Evolutionary conservation across 2,888 invertebrate genomes (phyloP).

Genomic region (Phalangium opilio): DNA sequence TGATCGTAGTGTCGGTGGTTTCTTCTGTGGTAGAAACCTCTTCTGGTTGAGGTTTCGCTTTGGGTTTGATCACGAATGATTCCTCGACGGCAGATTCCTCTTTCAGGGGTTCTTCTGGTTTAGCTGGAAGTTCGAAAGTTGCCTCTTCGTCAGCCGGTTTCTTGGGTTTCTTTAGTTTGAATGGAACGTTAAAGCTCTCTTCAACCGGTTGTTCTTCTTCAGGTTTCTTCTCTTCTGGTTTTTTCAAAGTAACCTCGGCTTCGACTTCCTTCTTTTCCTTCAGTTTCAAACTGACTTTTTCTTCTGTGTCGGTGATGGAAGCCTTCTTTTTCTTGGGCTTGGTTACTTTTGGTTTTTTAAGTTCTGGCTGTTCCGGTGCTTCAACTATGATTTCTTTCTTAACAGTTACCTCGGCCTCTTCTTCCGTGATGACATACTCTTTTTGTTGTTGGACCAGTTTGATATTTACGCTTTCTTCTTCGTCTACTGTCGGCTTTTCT

Average conservation of each 20-base stretch:
- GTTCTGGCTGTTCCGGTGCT: conserved; percentile 13
- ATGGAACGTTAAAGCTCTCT: conserved; percentile 13
- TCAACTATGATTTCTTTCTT: conserved; percentile 18
- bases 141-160: conserved; percentile 3
- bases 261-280: conserved; percentile 8
- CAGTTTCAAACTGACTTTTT: conserved; percentile 6
- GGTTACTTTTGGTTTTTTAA: conserved; percentile 5
- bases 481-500: not conserved
- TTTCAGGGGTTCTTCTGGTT: conserved; percentile 4
- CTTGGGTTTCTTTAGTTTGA: not conserved
- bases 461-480: not conserved
- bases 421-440: conserved; percentile 3
- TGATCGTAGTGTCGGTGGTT: too few relatives aligned
- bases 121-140: conserved; percentile 2
- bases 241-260: conserved; percentile 9
- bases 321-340: conserved; percentile 3
- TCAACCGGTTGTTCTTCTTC: conserved; percentile 11
- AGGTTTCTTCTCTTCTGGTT: conserved; percentile 19
- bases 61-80: not conserved
- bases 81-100: conserved; percentile 1
- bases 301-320: conserved; percentile 3
- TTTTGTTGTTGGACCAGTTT: conserved; percentile 2
- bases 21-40: not conserved
- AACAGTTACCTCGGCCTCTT: conserved; percentile 20
- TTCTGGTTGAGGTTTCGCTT: conserved; percentile 1